Evolutionary conservation across 2,888 invertebrate species (phyloP).

Genomic region (Stratiomys singularior): DNA sequence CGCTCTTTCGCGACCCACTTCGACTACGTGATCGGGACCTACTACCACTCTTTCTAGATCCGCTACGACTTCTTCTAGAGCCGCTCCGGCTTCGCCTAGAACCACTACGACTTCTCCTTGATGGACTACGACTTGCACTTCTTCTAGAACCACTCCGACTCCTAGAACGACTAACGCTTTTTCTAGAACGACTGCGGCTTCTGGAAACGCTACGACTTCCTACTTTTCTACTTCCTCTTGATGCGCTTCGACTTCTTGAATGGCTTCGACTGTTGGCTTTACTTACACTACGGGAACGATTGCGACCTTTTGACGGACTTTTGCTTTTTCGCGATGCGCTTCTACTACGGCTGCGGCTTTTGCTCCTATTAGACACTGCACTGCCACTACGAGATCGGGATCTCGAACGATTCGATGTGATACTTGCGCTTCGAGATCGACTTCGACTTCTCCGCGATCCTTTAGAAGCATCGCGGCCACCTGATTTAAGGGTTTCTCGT

Average conservation of each 20-base stretch:
- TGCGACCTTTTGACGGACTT: conserved; percentile 54
- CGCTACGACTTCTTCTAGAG: conserved; percentile 56
- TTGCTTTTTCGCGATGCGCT: conserved; percentile 55
- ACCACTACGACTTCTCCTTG: conserved; percentile 54
- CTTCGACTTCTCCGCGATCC: conserved; percentile 37
- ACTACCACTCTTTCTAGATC: conserved; percentile 57
- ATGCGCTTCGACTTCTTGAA: conserved; percentile 57
- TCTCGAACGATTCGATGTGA: conserved; percentile 7
- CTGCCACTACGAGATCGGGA: conserved; percentile 52
- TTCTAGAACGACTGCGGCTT: conserved; percentile 49
- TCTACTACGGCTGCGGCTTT: conserved; percentile 55
- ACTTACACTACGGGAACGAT: conserved; percentile 57
- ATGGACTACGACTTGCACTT: conserved; percentile 58
- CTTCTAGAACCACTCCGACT: conserved; percentile 57
- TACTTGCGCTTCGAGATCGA: conserved; percentile 32
- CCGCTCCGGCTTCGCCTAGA: conserved; percentile 59
- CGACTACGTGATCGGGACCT: conserved; percentile 53
- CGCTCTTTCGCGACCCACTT: conserved; percentile 57
- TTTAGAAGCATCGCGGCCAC: background rate
- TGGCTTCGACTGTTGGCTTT: conserved; percentile 53
- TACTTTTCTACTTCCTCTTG: conserved; percentile 54
- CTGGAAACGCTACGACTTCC: conserved; percentile 58
- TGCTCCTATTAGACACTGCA: conserved; percentile 50
- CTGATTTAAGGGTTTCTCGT: conserved; percentile 15
- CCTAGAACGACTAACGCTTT: conserved; percentile 54